These are phyloP conservation scores for Luperina testacea DNA, from an alignment of 2,888 invertebrate species.

Conservation along the genomic window DNA sequence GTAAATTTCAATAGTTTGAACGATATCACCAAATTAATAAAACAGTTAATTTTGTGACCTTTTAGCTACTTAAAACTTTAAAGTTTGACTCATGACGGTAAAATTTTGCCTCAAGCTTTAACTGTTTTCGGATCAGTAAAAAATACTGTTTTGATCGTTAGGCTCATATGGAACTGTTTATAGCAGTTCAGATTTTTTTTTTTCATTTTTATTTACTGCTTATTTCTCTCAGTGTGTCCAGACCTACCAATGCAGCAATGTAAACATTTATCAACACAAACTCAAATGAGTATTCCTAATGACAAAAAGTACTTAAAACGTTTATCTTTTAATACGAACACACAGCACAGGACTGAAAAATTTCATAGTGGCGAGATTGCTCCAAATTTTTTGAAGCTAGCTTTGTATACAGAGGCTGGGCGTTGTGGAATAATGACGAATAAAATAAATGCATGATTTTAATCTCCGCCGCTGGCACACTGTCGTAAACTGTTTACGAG, in stretches of 20 bases:
- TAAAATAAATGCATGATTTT: slow-evolving; percentile 89
- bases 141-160: too few relatives aligned
- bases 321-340: slow-evolving; percentile 59
- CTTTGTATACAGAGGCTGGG: slow-evolving; percentile 53
- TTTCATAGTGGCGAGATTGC: slow-evolving; percentile 48
- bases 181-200: too few relatives aligned
- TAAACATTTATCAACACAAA: slow-evolving; percentile 11
- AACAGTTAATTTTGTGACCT: too few relatives aligned
- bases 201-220: too few relatives aligned
- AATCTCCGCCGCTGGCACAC: slow-evolving; percentile 84
- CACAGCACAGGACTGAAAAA: slow-evolving; percentile 48
- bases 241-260: not conserved
- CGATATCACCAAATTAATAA: too few relatives aligned
- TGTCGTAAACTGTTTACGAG: slow-evolving; percentile 88
- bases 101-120: too few relatives aligned
- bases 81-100: too few relatives aligned
- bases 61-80: too few relatives aligned
- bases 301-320: slow-evolving; percentile 57
- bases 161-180: too few relatives aligned
- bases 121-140: too few relatives aligned
- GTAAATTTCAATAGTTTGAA: too few relatives aligned
- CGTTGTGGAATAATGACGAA: slow-evolving; percentile 84
- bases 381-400: slow-evolving; percentile 53
- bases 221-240: too few relatives aligned
- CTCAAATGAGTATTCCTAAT: slow-evolving; percentile 40